These are phyloP conservation scores for Actinopyga echinites DNA, from an alignment of 53 echinoderm and acorn worm genomes.

Conservation along the genomic window DNA sequence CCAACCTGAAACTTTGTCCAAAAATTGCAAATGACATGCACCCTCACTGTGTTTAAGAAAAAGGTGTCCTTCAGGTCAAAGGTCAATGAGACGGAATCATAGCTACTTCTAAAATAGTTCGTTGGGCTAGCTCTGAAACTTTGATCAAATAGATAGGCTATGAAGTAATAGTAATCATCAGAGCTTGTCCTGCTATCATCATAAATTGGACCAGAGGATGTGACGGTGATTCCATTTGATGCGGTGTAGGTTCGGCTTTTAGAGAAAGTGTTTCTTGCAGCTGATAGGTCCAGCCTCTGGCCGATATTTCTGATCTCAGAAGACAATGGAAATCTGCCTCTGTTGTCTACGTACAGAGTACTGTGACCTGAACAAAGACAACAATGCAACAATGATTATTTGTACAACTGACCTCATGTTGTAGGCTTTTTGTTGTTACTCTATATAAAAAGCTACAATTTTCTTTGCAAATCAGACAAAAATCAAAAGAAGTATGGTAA, in stretches of 20 bases:
- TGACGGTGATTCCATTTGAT: not conserved
- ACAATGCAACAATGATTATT: no score
- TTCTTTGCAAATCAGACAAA: no score
- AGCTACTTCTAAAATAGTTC: conserved; percentile 39
- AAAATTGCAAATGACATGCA: conserved; percentile 63
- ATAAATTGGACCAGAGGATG: not conserved
- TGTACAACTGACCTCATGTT: no score
- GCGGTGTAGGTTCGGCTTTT: not conserved
- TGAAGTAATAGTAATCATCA: conserved; percentile 55
- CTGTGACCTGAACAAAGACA: conserved; percentile 32
- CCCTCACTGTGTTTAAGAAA: conserved; percentile 76
- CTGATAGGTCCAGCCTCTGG: conserved; percentile 58
- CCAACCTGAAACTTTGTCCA: conserved; percentile 73
- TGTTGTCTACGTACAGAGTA: conserved; percentile 70
- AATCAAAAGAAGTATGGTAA: no score
- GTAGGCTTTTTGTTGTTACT: no score
- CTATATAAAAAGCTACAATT: no score
- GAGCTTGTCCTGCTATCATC: not conserved
- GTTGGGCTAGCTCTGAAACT: conserved; percentile 47
- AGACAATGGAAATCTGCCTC: conserved; percentile 50
- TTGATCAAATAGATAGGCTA: conserved; percentile 84
- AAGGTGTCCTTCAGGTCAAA: conserved; percentile 57
- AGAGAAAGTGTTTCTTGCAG: not conserved
- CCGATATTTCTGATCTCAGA: conserved; percentile 84
- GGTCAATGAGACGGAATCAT: conserved; percentile 44